Base-by-base conservation (phyloP, 2,113 vertebrate species). In the Orycteropus afer region DNA sequence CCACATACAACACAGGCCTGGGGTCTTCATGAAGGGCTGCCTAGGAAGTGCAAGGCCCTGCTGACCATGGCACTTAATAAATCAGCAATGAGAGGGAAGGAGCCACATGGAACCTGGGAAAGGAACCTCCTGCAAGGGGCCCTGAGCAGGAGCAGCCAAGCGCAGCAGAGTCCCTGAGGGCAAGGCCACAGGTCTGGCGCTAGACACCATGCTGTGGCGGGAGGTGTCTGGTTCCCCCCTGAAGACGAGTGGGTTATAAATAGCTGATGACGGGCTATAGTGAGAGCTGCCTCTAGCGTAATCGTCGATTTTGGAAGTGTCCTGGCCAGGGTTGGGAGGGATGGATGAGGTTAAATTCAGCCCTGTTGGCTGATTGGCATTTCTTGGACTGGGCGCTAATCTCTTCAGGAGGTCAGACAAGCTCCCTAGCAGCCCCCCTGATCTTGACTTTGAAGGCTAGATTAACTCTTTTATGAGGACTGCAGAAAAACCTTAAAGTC, bases 321-420 rank as follows among this genome's bases (percentile, higher is more conserved):
- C 80, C 84, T 92, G 94, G 87, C 74, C 8, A 27, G 89, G 78
- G 59, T 23, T 42, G 55, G 86, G 76, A 91, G 92, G 37, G 78
- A 92, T 94, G 84, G 84, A 65, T 0, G n/a, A 91, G 93, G 97
- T 97, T 96, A 96, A 96, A 96, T 93, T 97, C 55, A 5, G 97
- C 93, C 89, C 86, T 1, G 3, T 42, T 93, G 92, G 93, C 95
- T 57, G 95, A 93, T 85, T 78, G 89, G 83, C 91, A 95, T 97
- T 91, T 96, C 94, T 93, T 93, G 91, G 85, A 81, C 47, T 3
- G 14, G 84, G 96, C 93, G 97, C 91, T 97, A 97, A 97, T 97
- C 95, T 84, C 90, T 97, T 96, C 96, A 95, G 97, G 97, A 97
- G 97, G 95, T 97, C 94, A 88, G 91, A 96, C 95, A 96, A 97